phyloP scores from a whole-genome alignment of 2,888 invertebrate species.

The Parascotia fuliginaria region DNA sequence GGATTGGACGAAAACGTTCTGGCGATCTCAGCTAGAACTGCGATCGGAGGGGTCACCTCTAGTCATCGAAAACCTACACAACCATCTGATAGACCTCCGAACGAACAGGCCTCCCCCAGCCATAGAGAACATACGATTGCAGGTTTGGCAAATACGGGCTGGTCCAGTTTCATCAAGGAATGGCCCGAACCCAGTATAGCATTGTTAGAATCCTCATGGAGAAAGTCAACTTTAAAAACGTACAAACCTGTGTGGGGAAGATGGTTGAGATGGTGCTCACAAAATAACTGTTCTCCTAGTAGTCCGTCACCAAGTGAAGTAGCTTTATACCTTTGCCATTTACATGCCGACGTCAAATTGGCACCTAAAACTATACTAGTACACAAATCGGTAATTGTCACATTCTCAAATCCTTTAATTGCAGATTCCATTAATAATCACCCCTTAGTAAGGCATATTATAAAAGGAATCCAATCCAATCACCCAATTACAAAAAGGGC shows the following conservation, averaged over 20 bases:
- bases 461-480: background rate
- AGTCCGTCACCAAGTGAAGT: constrained; percentile 24
- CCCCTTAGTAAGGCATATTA: constrained; percentile 1
- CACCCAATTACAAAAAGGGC: background rate
- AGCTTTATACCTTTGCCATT: constrained; percentile 12
- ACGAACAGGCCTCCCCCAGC: constrained; percentile 21
- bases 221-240: constrained; percentile 22
- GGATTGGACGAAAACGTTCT: constrained; percentile 20
- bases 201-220: constrained; percentile 18
- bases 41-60: constrained; percentile 20
- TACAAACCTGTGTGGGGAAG: constrained; percentile 28
- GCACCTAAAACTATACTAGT: constrained; percentile 27
- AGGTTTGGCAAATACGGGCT: no score
- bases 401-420: constrained; percentile 14
- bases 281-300: constrained; percentile 13
- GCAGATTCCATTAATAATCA: constrained; percentile 3
- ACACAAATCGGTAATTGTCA: constrained; percentile 24
- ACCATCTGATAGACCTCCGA: constrained; percentile 20
- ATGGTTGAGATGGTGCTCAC: constrained; percentile 28
- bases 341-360: constrained; percentile 10
- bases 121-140: constrained; percentile 9
- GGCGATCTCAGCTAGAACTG: constrained; percentile 16
- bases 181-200: background rate
- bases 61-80: constrained; percentile 13
- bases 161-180: constrained; percentile 5